These are phyloP conservation scores for Leucosticte australis DNA, from an alignment of 2,113 vertebrate species.

Conservation along the genomic window DNA sequence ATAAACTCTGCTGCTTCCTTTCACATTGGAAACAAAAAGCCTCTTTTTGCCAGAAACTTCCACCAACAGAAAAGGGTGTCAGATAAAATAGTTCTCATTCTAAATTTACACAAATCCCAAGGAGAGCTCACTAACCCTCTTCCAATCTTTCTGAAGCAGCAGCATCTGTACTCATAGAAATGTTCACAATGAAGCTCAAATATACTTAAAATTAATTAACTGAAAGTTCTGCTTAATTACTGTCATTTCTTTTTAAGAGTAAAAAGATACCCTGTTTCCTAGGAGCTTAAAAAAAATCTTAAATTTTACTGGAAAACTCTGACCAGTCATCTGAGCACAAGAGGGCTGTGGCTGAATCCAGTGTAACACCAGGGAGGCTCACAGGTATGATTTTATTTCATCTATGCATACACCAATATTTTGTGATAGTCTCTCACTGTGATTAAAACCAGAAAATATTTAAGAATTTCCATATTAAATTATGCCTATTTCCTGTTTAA, in stretches of 20 bases:
- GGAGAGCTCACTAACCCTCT: neutral
- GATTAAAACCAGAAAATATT: slow-evolving; percentile 60
- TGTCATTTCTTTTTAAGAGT: neutral
- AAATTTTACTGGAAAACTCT: neutral
- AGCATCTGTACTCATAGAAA: neutral
- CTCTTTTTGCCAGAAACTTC: neutral
- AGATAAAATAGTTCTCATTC: neutral
- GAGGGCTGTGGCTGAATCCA: neutral
- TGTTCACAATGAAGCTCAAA: neutral
- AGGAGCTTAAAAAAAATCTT: neutral
- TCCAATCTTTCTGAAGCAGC: neutral
- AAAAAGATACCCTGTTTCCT: neutral
- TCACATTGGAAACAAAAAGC: neutral
- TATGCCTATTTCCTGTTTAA: slow-evolving; percentile 48
- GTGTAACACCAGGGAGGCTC: neutral
- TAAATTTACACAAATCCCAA: neutral
- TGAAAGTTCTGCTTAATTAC: neutral
- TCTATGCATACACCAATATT: neutral
- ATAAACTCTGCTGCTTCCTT: neutral
- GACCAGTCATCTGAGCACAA: neutral
- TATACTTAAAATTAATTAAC: neutral
- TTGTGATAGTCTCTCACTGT: slow-evolving; percentile 6
- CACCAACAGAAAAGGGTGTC: neutral
- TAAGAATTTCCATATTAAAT: slow-evolving; percentile 43
- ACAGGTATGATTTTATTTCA: neutral